Percentiles rank a stretch among this genome's conserved stretches.
These are phyloP conservation scores for Acrocephalus arundinaceus DNA, from an alignment of 2,113 vertebrate genomes.

Conservation along the genomic window DNA sequence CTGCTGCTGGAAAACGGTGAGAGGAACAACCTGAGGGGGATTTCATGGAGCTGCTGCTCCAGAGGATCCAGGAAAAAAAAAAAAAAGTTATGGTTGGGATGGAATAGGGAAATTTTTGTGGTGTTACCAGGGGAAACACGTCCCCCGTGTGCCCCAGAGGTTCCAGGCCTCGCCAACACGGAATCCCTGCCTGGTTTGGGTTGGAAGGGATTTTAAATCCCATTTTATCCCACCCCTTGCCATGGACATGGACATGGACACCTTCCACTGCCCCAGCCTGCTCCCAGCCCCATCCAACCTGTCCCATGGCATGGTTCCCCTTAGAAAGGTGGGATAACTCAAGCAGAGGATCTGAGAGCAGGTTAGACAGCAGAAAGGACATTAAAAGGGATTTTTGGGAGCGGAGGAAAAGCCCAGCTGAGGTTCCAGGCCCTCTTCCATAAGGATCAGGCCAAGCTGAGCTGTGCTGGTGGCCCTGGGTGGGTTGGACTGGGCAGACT, in stretches of 20 bases:
- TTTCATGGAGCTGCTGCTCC: background rate
- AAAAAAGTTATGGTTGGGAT: background rate
- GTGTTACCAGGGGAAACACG: background rate
- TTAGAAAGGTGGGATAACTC: background rate
- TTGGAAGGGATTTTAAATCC: background rate
- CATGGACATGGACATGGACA: background rate
- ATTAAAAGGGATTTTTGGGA: background rate
- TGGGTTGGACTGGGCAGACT: background rate
- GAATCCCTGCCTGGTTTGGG: background rate
- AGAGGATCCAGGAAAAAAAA: background rate
- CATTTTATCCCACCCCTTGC: background rate
- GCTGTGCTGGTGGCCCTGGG: background rate
- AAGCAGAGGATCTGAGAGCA: background rate
- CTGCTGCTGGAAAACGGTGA: background rate
- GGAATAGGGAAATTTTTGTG: background rate
- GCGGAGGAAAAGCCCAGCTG: background rate
- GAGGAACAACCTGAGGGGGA: background rate
- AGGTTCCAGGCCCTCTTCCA: background rate
- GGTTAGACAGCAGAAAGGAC: no score
- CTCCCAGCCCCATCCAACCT: background rate
- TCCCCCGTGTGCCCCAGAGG: rapidly evolving
- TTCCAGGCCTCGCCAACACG: rapidly evolving
- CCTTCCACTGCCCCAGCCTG: background rate
- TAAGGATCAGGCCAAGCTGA: background rate
- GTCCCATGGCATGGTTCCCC: rapidly evolving